Evolutionary conservation across 2,113 vertebrate genomes (phyloP).

Genomic region (Eulemur rufifrons): DNA sequence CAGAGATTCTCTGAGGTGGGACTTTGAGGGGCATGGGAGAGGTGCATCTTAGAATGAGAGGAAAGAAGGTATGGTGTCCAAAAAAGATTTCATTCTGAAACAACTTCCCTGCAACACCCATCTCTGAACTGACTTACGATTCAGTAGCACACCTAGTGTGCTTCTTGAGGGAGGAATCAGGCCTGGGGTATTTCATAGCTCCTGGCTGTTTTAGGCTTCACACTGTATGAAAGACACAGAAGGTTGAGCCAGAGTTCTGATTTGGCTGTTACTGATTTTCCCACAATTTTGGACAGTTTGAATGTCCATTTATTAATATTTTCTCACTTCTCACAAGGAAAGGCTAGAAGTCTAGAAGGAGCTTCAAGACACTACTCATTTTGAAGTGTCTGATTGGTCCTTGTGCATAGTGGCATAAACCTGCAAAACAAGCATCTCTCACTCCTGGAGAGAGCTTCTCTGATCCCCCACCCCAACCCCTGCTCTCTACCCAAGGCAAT

Average conservation of each 20-base stretch:
- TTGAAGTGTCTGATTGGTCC: background rate
- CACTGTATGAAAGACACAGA: accelerated
- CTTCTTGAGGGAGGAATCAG: background rate
- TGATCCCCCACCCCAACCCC: background rate
- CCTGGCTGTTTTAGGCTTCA: background rate
- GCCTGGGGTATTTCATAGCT: background rate
- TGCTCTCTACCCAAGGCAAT: background rate
- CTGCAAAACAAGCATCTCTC: background rate
- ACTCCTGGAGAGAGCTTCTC: background rate
- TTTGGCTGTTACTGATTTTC: background rate
- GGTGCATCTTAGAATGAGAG: background rate
- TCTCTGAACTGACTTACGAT: background rate
- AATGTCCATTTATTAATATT: background rate
- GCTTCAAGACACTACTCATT: background rate
- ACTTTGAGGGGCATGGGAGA: background rate
- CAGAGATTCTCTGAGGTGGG: background rate
- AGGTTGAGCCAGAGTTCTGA: background rate
- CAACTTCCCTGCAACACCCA: background rate
- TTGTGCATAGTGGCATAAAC: no score
- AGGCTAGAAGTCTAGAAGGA: background rate
- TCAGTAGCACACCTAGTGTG: background rate
- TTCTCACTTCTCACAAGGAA: background rate
- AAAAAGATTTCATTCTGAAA: background rate
- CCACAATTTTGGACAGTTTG: background rate
- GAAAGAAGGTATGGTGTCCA: background rate